A percentile compares a stretch with the other conserved stretches of the same genome.
Evolutionary conservation across 1,140 invertebrate genomes (phyloP).

Genomic region (Drosophila mauritiana): DNA sequence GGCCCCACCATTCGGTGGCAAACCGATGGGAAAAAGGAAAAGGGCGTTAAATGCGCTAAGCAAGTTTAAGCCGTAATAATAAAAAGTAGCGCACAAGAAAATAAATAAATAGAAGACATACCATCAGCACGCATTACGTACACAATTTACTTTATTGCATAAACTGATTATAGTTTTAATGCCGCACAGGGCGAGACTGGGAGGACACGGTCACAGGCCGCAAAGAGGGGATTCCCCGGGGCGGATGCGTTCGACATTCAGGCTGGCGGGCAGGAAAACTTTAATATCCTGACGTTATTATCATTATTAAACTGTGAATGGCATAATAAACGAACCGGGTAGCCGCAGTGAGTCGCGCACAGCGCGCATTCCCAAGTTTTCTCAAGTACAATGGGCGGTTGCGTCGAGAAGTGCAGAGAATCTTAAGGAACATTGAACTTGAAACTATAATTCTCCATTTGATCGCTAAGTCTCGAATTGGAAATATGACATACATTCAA

Average conservation of each 20-base stretch:
- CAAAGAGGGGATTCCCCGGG: slow-evolving; percentile 4
- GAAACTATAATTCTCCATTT: no score
- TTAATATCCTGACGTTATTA: slow-evolving; percentile 82
- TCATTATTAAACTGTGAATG: slow-evolving; percentile 83
- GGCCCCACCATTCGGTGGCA: not conserved
- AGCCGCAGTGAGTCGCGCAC: slow-evolving; percentile 59
- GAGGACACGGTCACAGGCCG: not conserved
- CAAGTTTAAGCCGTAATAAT: slow-evolving; percentile 69
- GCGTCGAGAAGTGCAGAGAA: not conserved
- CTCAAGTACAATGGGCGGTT: slow-evolving; percentile 40
- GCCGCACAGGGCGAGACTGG: slow-evolving; percentile 42
- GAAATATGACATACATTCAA: no score
- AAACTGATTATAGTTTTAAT: slow-evolving; percentile 84
- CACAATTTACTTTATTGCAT: slow-evolving; percentile 83
- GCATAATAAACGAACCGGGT: slow-evolving; percentile 79
- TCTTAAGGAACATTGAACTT: not conserved
- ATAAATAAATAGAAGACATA: slow-evolving; percentile 80
- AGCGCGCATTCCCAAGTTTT: slow-evolving; percentile 35
- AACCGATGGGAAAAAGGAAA: not conserved
- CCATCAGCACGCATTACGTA: slow-evolving; percentile 79
- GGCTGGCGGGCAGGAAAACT: slow-evolving; percentile 70
- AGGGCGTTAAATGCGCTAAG: slow-evolving; percentile 69
- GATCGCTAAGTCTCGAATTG: no score
- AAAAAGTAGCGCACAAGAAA: slow-evolving; percentile 78
- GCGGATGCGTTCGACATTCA: slow-evolving; percentile 42